These are phyloP conservation scores for Tichodroma muraria DNA, from an alignment of 2,113 vertebrate genomes.

Conservation along the genomic window DNA sequence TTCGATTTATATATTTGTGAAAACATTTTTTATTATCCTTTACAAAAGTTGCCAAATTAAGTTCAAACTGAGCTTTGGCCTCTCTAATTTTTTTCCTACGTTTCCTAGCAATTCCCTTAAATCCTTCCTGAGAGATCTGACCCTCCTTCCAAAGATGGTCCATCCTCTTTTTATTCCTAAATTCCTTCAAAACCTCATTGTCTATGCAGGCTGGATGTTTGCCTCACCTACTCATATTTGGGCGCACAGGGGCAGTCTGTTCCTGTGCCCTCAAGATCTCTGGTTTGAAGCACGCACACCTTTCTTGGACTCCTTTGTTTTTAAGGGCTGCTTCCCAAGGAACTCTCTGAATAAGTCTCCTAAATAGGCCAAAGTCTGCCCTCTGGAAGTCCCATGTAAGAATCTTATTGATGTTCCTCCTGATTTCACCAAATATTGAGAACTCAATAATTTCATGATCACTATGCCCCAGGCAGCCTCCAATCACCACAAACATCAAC, in stretches of 20 bases:
- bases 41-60: neutral
- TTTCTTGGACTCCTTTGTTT: neutral
- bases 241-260: too few species aligned
- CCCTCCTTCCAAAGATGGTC: neutral
- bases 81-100: neutral
- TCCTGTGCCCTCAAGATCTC: neutral
- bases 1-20: neutral
- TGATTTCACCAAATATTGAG: neutral
- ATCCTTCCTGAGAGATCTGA: neutral
- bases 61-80: neutral
- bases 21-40: neutral
- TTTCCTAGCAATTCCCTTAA: neutral
- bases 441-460: neutral
- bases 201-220: neutral
- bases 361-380: neutral
- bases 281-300: neutral
- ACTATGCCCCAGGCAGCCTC: neutral
- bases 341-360: neutral
- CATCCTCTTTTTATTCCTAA: neutral
- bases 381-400: too few species aligned
- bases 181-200: neutral
- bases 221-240: rapidly evolving
- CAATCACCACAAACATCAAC: neutral
- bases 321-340: neutral
- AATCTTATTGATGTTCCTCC: neutral